These are phyloP conservation scores for Electrophaes corylata DNA, from an alignment of 2,888 invertebrate genomes.

Conservation along the genomic window DNA sequence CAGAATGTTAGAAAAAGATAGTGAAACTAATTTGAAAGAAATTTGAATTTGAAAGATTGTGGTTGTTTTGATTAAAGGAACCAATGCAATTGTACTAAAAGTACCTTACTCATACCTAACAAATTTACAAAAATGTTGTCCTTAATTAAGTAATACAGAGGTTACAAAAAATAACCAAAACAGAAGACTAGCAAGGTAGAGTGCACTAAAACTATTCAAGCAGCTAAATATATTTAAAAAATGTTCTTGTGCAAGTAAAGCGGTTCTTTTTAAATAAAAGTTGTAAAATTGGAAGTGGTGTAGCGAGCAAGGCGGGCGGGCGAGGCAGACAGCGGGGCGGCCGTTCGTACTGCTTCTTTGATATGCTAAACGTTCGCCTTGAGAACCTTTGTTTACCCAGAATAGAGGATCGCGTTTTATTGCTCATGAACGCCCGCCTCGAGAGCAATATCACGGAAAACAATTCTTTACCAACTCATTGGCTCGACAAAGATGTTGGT, in stretches of 20 bases:
- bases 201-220: not conserved
- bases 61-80: too few species aligned
- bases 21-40: too few species aligned
- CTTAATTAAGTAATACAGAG: too few species aligned
- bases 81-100: too few species aligned
- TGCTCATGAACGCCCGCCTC: conserved; percentile 56
- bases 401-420: conserved; percentile 58
- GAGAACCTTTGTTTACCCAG: conserved; percentile 60
- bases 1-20: too few species aligned
- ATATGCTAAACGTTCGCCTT: conserved; percentile 62
- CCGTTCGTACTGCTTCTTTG: conserved; percentile 54
- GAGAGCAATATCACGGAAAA: conserved; percentile 57
- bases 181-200: not conserved
- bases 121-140: not conserved
- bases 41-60: too few species aligned
- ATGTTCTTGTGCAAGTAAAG: conserved; percentile 20
- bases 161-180: too few species aligned
- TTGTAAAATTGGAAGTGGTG: conserved; percentile 38
- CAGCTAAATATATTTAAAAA: conserved; percentile 14
- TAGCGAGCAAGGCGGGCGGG: conserved; percentile 25
- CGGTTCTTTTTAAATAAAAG: conserved; percentile 27
- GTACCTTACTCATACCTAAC: too few species aligned
- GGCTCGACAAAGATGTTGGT: conserved; percentile 43
- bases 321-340: conserved; percentile 39
- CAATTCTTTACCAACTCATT: conserved; percentile 50